phyloP scores from a whole-genome alignment of 2,888 invertebrate genomes.

The Cinara cedri region DNA sequence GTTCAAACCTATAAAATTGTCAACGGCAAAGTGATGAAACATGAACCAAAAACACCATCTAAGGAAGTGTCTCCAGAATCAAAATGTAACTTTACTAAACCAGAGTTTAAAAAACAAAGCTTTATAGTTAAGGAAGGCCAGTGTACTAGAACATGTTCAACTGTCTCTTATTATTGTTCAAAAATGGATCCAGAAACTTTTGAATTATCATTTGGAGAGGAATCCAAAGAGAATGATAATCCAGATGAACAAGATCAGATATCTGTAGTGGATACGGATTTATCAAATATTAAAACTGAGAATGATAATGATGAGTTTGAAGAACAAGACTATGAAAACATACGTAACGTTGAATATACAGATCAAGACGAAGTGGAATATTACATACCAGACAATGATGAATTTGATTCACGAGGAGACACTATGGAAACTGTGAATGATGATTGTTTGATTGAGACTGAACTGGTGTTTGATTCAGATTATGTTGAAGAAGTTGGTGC shows the following conservation, averaged over 20 bases:
- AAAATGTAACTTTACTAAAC: conserved; percentile 59
- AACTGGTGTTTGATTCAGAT: conserved; percentile 54
- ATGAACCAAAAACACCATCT: conserved; percentile 58
- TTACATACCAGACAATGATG: conserved; percentile 44
- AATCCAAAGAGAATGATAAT: conserved; percentile 51
- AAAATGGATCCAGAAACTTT: conserved; percentile 9
- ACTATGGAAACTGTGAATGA: conserved; percentile 53
- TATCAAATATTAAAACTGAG: neutral
- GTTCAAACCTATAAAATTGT: conserved; percentile 58
- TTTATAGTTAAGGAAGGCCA: conserved; percentile 47
- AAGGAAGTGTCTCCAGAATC: conserved; percentile 59
- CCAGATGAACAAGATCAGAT: conserved; percentile 52
- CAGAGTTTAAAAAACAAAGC: conserved; percentile 26
- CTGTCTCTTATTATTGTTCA: conserved; percentile 25
- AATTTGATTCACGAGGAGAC: conserved; percentile 9
- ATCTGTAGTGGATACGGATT: conserved; percentile 47
- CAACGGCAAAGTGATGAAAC: conserved; percentile 58
- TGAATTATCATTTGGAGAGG: conserved; percentile 40
- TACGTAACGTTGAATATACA: conserved; percentile 32
- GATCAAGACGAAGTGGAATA: conserved; percentile 19
- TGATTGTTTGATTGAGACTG: conserved; percentile 58
- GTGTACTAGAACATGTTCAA: conserved; percentile 43
- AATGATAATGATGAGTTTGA: neutral
- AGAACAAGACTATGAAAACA: neutral
- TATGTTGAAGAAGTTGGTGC: conserved; percentile 52